phyloP scores from a whole-genome alignment of 2,888 invertebrate species.

The Orgyia antiqua region DNA sequence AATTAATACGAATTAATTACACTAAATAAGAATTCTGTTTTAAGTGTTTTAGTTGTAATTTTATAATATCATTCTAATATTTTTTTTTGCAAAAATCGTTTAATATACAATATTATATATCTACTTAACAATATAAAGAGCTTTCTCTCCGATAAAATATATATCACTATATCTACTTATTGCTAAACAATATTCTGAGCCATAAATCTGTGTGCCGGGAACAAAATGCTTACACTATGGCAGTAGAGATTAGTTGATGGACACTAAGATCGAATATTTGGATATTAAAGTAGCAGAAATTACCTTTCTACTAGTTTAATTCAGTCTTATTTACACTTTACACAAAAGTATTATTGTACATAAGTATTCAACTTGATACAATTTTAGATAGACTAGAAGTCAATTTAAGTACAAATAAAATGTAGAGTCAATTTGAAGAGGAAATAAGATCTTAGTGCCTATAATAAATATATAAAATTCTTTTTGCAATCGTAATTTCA shows the following conservation, averaged over 20 bases:
- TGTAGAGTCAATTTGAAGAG: too few species aligned
- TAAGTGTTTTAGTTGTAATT: conserved; percentile 18
- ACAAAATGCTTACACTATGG: conserved; percentile 22
- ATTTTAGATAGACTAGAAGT: conserved; percentile 1
- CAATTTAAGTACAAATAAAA: background rate
- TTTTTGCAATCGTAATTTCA: too few species aligned
- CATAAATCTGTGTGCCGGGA: conserved; percentile 40
- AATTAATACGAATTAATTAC: conserved; percentile 10
- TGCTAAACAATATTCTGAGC: conserved; percentile 36
- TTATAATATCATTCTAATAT: conserved; percentile 27
- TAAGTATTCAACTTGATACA: too few species aligned
- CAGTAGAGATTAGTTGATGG: conserved; percentile 20
- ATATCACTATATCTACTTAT: conserved; percentile 43
- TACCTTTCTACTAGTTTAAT: too few species aligned
- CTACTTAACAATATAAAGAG: conserved; percentile 31
- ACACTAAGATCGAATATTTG: conserved; percentile 40
- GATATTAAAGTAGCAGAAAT: too few species aligned
- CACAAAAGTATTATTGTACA: too few species aligned
- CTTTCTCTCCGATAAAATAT: conserved; percentile 39
- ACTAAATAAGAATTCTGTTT: conserved; percentile 21
- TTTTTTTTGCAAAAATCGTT: conserved; percentile 19
- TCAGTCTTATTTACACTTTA: too few species aligned
- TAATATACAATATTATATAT: conserved; percentile 24
- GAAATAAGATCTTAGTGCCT: too few species aligned
- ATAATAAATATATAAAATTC: too few species aligned